Evolutionary conservation across 2,113 vertebrate species (phyloP), one percentile per base, ranked within the genome.

Genomic region (Pipra filicauda): DNA sequence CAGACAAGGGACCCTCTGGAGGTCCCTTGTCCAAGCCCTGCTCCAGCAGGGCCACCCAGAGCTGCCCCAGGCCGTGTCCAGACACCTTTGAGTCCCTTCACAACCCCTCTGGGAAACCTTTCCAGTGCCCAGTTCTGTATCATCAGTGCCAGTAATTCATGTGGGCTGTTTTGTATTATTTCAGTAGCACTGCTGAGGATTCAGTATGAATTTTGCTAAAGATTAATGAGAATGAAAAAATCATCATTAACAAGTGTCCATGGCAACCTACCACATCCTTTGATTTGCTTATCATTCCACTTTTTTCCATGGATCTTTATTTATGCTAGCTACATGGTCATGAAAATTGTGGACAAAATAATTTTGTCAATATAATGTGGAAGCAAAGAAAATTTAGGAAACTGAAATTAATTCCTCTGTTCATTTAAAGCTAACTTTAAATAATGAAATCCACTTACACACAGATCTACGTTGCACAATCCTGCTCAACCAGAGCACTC

Each of bases 211-310:
- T 89, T 76, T 91, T 89, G 44, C 35, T 84, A 19, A 69, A 84
- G 59, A 84, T 69, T 64, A 91, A 87, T 55, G 41, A 91, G 69
- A 89, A 76, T 33, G 30, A 91, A 89, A 93, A 93, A 91, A 80
- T 65, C 46, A 57, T 59, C 64, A 61, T 87, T 73, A 91, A 39
- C 15, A 59, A 83, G 54, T 87, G 91, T 69, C 85, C 81, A 87
- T 69, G 86, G 64, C 73, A 91, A 91, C 82, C n/a, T 91, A 35
- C 26, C 43, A 49, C 14, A 64, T 84, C 85, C 48, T 80, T 64
- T 84, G 58, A 84, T 79, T 39, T 44, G 58, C 12, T 62, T 65
- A 74, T 8, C 30, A 66, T 48, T 86, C 33, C 20, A 27, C 30
- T 30, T 78, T 75, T 85, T 52, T 41, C 35, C 62, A 67, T 27